Evolutionary conservation across 1,140 invertebrate species (phyloP).

Genomic region (Magallana angulata): DNA sequence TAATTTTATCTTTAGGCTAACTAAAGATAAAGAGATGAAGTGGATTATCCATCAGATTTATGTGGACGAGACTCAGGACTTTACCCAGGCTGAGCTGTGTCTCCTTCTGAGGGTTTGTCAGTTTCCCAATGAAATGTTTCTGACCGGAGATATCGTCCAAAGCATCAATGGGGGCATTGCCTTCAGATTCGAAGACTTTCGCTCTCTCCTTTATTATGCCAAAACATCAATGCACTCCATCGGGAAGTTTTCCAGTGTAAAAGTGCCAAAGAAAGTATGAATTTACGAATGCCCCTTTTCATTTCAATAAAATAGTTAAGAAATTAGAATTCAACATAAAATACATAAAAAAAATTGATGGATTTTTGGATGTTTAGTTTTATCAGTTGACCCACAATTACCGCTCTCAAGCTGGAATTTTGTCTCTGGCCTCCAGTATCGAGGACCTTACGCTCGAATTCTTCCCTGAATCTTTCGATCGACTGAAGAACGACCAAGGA

Average conservation of each 20-base stretch:
- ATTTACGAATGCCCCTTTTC: no score
- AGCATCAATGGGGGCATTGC: conserved; percentile 76
- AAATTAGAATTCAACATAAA: no score
- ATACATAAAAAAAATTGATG: no score
- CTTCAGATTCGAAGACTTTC: conserved; percentile 75
- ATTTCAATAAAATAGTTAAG: no score
- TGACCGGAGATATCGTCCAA: conserved; percentile 77
- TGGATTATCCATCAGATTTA: conserved; percentile 73
- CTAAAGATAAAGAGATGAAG: conserved; percentile 45
- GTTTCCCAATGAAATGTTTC: conserved; percentile 75
- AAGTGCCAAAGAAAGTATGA: conserved; percentile 60
- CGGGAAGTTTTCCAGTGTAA: conserved; percentile 61
- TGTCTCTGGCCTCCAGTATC: conserved; percentile 73
- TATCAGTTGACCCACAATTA: conserved; percentile 76
- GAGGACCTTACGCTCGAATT: conserved; percentile 74
- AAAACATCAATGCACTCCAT: conserved; percentile 61
- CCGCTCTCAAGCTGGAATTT: conserved; percentile 74
- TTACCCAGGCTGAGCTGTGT: conserved; percentile 76
- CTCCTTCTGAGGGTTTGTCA: conserved; percentile 71
- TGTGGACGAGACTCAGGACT: conserved; percentile 77
- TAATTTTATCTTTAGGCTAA: conserved; percentile 24
- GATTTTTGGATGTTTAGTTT: no score
- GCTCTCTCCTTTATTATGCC: conserved; percentile 72
- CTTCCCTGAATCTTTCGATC: conserved; percentile 77
- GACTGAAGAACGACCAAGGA: conserved; percentile 74